Evolutionary conservation across 2,797 vertebrate genomes (phyloP).

Genomic region (Tangara arthus): DNA sequence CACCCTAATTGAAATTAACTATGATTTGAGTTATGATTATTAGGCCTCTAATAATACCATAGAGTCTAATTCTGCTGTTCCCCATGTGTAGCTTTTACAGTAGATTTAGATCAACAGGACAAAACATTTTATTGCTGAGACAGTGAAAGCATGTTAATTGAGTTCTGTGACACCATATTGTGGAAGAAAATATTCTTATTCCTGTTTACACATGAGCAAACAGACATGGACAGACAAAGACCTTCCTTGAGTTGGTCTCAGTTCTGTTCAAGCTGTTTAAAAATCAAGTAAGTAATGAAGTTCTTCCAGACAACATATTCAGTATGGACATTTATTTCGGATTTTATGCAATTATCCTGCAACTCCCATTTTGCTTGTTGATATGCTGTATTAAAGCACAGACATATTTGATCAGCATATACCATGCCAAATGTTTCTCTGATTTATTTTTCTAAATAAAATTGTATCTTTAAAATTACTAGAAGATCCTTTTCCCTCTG

Average conservation of each 20-base stretch:
- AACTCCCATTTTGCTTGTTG: not conserved
- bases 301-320: not conserved
- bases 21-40: not conserved
- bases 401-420: not conserved
- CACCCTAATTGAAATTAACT: not conserved
- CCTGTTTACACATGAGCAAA: not conserved
- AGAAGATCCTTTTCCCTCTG: not conserved
- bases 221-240: not conserved
- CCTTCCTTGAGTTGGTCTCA: not conserved
- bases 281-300: not conserved
- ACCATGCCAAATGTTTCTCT: not conserved
- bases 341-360: not conserved
- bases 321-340: not conserved
- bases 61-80: not conserved
- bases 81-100: not conserved
- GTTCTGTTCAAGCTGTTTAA: not conserved
- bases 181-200: not conserved
- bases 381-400: not conserved
- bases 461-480: not conserved
- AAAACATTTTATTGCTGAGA: not conserved
- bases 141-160: not conserved
- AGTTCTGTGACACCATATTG: not conserved
- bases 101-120: constrained; percentile 3
- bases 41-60: not conserved
- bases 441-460: not conserved